Conservation (phyloP, 2,113 vertebrate genomes). For the Parus major region DNA sequence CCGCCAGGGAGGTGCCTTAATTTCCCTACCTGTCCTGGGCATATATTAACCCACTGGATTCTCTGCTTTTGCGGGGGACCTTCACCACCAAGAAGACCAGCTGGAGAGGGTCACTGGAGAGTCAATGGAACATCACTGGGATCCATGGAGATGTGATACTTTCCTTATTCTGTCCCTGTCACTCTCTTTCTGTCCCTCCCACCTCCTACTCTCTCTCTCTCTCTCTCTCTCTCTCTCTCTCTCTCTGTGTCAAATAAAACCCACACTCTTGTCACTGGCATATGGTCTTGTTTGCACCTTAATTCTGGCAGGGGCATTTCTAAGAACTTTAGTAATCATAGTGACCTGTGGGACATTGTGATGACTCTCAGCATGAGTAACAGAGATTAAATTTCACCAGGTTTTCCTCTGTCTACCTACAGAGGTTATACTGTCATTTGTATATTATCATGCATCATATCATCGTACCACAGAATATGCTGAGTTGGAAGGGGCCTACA, state of each 20-base stretch:
- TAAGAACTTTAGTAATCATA: background rate
- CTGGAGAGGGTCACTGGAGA: background rate
- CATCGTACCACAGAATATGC: too few relatives aligned
- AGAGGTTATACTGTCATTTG: background rate
- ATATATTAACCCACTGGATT: background rate
- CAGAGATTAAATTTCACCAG: background rate
- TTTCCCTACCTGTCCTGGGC: background rate
- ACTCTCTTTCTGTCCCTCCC: background rate
- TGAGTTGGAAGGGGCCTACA: background rate
- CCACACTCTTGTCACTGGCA: background rate
- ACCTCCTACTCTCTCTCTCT: background rate
- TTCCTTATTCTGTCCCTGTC: background rate
- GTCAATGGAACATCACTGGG: background rate
- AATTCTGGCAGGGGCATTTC: background rate
- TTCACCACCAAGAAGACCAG: background rate
- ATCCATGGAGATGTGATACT: too few relatives aligned
- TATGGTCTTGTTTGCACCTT: background rate
- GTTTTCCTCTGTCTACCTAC: background rate
- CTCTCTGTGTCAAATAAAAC: background rate
- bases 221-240: background rate
- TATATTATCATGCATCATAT: background rate
- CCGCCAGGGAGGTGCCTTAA: background rate
- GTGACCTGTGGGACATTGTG: background rate
- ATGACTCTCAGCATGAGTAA: background rate
- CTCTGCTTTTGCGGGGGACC: background rate